These are phyloP conservation scores for Azemiops feae DNA, from an alignment of 2,113 vertebrate species.

Conservation along the genomic window DNA sequence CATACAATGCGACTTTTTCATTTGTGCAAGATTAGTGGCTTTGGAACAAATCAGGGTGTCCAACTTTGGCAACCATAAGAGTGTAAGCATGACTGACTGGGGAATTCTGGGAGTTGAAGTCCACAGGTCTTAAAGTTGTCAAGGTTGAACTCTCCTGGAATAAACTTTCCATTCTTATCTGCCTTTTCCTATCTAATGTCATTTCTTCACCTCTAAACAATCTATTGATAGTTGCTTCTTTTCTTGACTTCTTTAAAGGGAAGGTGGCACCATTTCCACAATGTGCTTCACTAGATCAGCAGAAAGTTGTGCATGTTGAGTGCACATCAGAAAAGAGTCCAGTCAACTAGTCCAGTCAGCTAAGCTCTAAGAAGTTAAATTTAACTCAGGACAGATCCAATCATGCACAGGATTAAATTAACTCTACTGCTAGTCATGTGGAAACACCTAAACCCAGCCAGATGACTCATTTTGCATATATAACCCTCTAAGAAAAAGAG, in stretches of 20 bases:
- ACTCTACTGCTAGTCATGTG: neutral
- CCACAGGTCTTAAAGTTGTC: neutral
- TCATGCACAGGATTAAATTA: neutral
- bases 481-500: neutral
- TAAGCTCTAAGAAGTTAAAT: neutral
- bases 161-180: neutral
- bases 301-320: neutral
- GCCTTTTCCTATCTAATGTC: neutral
- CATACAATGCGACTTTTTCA: too few species aligned
- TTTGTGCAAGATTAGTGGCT: too few species aligned
- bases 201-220: neutral
- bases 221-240: neutral
- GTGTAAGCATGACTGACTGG: neutral
- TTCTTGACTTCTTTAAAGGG: neutral
- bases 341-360: neutral
- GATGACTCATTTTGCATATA: neutral
- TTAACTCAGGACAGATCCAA: neutral
- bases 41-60: too few species aligned
- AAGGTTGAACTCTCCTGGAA: neutral
- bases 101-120: neutral
- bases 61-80: too few species aligned
- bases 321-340: neutral
- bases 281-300: neutral
- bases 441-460: neutral
- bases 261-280: neutral